A percentile compares a stretch with the other conserved stretches of the same genome.
Conservation (phyloP, 2,113 vertebrate genomes). For the Pachypanchax playfairii region DNA sequence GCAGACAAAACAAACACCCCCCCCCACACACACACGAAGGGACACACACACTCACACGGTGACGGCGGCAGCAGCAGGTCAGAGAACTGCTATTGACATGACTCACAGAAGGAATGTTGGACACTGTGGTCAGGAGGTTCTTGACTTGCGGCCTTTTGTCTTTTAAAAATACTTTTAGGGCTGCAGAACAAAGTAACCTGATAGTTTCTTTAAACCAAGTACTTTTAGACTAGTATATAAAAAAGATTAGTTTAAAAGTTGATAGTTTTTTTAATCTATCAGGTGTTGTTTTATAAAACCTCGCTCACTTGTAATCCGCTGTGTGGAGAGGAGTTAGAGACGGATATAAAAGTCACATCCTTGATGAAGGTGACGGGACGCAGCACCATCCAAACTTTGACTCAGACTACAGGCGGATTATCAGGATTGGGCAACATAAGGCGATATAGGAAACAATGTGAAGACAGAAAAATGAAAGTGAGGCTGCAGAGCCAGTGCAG, state of each 20-base stretch:
- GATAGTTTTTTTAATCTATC: slow-evolving; percentile 29
- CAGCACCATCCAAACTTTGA: slow-evolving; percentile 57
- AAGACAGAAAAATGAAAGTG: slow-evolving; percentile 42
- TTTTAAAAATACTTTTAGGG: slow-evolving; percentile 18
- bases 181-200: neutral
- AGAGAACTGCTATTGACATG: slow-evolving; percentile 33
- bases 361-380: slow-evolving; percentile 52
- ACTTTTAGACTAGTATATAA: too few relatives aligned
- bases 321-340: slow-evolving; percentile 30
- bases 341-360: slow-evolving; percentile 46
- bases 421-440: slow-evolving; percentile 62
- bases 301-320: slow-evolving; percentile 48
- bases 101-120: slow-evolving; percentile 49
- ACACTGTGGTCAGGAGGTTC: slow-evolving; percentile 28
- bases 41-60: slow-evolving; percentile 12
- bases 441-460: slow-evolving; percentile 72
- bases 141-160: slow-evolving; percentile 38
- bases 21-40: slow-evolving; percentile 21
- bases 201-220: neutral
- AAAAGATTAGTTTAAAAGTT: too few relatives aligned
- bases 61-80: slow-evolving; percentile 39
- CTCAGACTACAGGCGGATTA: slow-evolving; percentile 68
- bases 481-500: slow-evolving; percentile 38
- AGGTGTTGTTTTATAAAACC: slow-evolving; percentile 27
- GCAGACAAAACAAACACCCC: slow-evolving; percentile 71